A percentile compares a stretch with the other conserved stretches of the same genome.
These are phyloP conservation scores for Ictalurus furcatus DNA, from an alignment of 2,113 vertebrate species.

Conservation along the genomic window DNA sequence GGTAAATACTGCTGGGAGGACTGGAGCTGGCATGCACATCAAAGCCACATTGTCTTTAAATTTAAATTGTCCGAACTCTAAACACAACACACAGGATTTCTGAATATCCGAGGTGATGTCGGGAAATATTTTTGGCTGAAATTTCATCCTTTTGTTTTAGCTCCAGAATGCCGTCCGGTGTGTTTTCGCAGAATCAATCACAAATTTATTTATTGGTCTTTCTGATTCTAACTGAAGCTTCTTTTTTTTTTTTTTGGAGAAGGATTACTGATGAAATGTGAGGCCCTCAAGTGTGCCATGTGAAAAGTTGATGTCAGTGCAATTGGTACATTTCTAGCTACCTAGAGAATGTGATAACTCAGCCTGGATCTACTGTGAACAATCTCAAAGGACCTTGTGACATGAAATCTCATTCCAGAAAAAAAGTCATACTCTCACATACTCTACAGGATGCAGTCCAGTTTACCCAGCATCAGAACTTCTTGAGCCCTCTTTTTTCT, in stretches of 20 bases:
- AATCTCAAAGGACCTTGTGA: conserved; percentile 9
- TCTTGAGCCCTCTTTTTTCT: not conserved
- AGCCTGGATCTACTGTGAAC: conserved; percentile 27
- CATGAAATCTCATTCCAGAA: not conserved
- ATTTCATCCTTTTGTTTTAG: conserved; percentile 59
- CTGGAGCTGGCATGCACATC: conserved; percentile 69
- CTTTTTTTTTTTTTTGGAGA: not conserved
- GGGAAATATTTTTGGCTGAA: conserved; percentile 60
- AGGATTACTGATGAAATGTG: not conserved
- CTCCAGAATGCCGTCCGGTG: not conserved
- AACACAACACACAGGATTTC: conserved; percentile 54
- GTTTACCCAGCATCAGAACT: not conserved
- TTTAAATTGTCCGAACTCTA: conserved; percentile 63
- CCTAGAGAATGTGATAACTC: not conserved
- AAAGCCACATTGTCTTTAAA: conserved; percentile 77
- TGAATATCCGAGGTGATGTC: conserved; percentile 65
- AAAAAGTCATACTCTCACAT: not conserved
- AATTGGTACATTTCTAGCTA: not conserved
- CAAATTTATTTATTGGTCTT: not conserved
- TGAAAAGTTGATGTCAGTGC: conserved; percentile 2
- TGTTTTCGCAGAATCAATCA: conserved; percentile 15
- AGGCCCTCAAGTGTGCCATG: not conserved
- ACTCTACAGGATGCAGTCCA: not conserved
- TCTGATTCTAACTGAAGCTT: not conserved
- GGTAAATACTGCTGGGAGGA: conserved; percentile 72